phyloP scores from a whole-genome alignment of 1,140 invertebrate genomes.

The Eupeodes corollae region DNA sequence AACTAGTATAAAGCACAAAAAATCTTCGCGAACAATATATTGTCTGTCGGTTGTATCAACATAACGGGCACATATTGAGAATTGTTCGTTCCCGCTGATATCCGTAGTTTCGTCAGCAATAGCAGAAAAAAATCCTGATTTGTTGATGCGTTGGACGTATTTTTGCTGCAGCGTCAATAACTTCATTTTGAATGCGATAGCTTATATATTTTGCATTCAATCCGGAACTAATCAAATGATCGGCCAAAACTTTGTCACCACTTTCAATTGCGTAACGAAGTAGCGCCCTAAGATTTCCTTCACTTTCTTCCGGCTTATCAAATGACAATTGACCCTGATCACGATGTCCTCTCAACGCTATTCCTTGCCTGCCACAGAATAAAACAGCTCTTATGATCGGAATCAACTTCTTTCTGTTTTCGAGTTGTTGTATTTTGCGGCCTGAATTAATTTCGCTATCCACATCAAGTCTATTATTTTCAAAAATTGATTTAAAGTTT shows the following conservation, averaged over 20 bases:
- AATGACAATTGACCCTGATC: neutral
- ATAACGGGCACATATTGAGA: too few relatives aligned
- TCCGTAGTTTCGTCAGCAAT: neutral
- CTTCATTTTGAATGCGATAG: neutral
- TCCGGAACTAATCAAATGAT: neutral
- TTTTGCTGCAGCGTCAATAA: neutral
- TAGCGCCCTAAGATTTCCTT: neutral
- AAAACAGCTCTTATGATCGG: too few relatives aligned
- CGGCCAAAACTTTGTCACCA: too few relatives aligned
- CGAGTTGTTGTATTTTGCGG: neutral
- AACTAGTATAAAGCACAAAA: neutral
- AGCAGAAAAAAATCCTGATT: too few relatives aligned
- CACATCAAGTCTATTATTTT: neutral
- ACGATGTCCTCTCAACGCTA: neutral
- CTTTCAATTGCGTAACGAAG: too few relatives aligned
- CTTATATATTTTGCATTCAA: neutral
- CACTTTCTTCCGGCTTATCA: neutral
- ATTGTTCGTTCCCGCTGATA: neutral
- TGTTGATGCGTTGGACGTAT: neutral
- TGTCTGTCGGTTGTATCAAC: too few relatives aligned
- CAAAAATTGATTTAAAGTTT: neutral
- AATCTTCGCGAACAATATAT: neutral
- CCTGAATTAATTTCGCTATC: neutral
- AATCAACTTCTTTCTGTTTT: neutral
- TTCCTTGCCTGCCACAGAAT: neutral